Evolutionary conservation across 2,888 invertebrate species (phyloP).

Genomic region (Trisateles emortualis): DNA sequence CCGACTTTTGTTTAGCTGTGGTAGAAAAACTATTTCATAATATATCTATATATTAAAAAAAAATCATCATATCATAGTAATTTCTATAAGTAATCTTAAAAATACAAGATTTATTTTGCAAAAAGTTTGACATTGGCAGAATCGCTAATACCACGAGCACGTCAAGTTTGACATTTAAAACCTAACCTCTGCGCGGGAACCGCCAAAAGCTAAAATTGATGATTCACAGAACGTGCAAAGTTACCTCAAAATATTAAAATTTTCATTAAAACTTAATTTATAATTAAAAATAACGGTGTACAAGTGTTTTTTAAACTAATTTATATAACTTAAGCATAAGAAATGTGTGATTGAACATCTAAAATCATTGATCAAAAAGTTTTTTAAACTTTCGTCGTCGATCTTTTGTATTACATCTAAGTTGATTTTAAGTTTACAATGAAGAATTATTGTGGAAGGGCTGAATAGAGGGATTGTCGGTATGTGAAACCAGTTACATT

Average conservation of each 20-base stretch:
- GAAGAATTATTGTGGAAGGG: constrained; percentile 30
- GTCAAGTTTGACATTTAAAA: constrained; percentile 47
- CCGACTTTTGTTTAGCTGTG: no score
- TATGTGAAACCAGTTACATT: constrained; percentile 65
- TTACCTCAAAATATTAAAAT: constrained; percentile 19
- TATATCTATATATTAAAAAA: no score
- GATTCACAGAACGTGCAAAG: constrained; percentile 12
- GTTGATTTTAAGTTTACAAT: constrained; percentile 48
- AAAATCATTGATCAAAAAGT: constrained; percentile 30
- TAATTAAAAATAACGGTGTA: constrained; percentile 10
- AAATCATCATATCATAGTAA: no score
- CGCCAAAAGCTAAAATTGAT: constrained; percentile 35
- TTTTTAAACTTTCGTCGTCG: constrained; percentile 21
- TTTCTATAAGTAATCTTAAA: no score
- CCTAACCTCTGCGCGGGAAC: constrained; percentile 48
- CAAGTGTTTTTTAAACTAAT: constrained; percentile 26
- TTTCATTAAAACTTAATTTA: constrained; percentile 9
- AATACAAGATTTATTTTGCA: constrained; percentile 1
- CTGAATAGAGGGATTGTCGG: constrained; percentile 54
- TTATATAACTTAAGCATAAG: constrained; percentile 45
- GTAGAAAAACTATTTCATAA: no score
- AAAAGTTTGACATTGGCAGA: constrained; percentile 20
- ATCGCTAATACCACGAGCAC: constrained; percentile 26
- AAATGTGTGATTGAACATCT: constrained; percentile 35
- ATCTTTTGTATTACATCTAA: constrained; percentile 45